Evolutionary conservation across 2,113 vertebrate genomes (phyloP), one percentile per base, ranked within the genome.

Genomic region (Gorilla gorilla): DNA sequence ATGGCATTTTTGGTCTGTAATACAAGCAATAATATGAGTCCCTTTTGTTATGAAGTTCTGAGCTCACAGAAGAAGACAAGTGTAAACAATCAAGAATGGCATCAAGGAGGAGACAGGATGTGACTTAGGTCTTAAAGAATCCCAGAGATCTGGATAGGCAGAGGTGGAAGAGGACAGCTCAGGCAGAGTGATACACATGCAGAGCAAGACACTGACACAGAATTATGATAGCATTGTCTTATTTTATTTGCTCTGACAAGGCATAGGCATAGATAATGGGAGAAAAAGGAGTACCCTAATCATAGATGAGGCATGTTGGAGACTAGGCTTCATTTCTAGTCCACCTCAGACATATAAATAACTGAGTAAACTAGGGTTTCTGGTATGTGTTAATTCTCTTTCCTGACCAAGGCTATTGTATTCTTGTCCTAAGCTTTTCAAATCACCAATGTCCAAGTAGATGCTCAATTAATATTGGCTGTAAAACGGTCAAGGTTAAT

Each of bases 151-250:
- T 79, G 25, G 6, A 12, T 5, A 43, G 64, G 27, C 27, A 8
- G 20, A 70, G 32, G 8, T 10, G 40, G 25, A 61, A 9, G 0
- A 75, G 6, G 48, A 18, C 23, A 1, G 16, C 4, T 75, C 25
- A 6, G 0, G 10, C 17, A 23, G 35, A 40, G 1, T 0, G 1
- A 32, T 40, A 40, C 18, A n/a, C 45, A 18, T 9, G 32, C 4
- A 11, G 8, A 80, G 35, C n/a, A 27, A 64, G 50, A 18, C 13
- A 3, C 14, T 64, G 72, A 73, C 55, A 27, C 7, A 80, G 88
- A 90, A 72, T 23, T 55, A 75, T 13, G 40, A 57, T 9, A 35
- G 3, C 5, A 1, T 6, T 17, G 4, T 35, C 16, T 95, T 55
- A 68, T 48, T 72, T 50, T 23, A 38, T 73, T 79, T 82, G 57